Conservation (phyloP, 2,888 invertebrate species). For the Tachystola acroxantha region DNA sequence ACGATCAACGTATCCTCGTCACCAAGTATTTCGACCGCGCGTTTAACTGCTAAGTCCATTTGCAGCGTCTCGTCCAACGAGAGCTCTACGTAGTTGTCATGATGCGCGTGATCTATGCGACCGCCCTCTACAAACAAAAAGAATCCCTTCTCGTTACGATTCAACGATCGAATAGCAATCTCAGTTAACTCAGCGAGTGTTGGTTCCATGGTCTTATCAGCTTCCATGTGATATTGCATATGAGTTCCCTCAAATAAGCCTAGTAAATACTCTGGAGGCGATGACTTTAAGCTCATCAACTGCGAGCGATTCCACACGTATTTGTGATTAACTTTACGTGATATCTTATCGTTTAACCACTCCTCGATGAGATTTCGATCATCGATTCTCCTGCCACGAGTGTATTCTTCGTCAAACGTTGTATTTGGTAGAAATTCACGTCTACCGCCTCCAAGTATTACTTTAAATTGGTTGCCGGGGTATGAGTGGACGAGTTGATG, state of each 20-base stretch:
- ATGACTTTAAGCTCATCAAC: slow-evolving; percentile 44
- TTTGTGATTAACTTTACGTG: slow-evolving; percentile 41
- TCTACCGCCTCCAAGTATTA: slow-evolving; percentile 86
- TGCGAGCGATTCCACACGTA: slow-evolving; percentile 80
- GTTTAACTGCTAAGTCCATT: slow-evolving; percentile 71
- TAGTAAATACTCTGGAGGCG: slow-evolving; percentile 64
- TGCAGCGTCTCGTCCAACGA: slow-evolving; percentile 85
- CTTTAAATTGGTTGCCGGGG: slow-evolving; percentile 82
- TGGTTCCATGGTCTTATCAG: slow-evolving; percentile 47
- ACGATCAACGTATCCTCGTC: slow-evolving; percentile 85
- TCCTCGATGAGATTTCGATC: slow-evolving; percentile 81
- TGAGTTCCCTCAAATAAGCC: slow-evolving; percentile 82
- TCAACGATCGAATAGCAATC: slow-evolving; percentile 83
- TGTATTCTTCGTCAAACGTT: slow-evolving; percentile 70
- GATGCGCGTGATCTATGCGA: slow-evolving; percentile 83
- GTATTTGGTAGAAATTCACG: slow-evolving; percentile 79
- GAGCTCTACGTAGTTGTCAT: slow-evolving; percentile 72
- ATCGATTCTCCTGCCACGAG: slow-evolving; percentile 70
- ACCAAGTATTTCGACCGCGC: slow-evolving; percentile 25
- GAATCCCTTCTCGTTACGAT: slow-evolving; percentile 82
- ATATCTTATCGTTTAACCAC: slow-evolving; percentile 77
- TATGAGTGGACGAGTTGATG: slow-evolving; percentile 79
- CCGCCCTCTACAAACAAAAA: slow-evolving; percentile 88
- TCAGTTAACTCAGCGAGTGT: slow-evolving; percentile 67
- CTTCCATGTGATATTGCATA: slow-evolving; percentile 82